phyloP scores from a whole-genome alignment of 2,113 vertebrate genomes.

The Boleophthalmus pectinirostris region DNA sequence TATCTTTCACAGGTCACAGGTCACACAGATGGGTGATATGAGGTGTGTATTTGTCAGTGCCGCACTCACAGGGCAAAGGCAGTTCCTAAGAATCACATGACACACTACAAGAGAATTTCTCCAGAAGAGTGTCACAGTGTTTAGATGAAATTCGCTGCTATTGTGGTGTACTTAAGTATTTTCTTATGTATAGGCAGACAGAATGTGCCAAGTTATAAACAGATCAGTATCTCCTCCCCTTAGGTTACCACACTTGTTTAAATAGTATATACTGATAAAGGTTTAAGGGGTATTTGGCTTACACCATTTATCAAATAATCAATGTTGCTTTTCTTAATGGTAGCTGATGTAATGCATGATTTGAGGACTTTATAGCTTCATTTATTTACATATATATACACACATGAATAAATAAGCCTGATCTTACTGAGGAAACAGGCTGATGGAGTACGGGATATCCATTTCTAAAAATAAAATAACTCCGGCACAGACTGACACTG shows the following conservation, averaged over 20 bases:
- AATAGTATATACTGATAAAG: neutral
- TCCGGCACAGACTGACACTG: neutral
- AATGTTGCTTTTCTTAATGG: neutral
- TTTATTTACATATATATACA: too few relatives aligned
- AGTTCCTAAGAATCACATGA: constrained; percentile 66
- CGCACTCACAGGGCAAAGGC: neutral
- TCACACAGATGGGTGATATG: neutral
- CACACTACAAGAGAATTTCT: constrained; percentile 65
- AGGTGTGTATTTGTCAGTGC: neutral
- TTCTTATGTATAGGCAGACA: neutral
- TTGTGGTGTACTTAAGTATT: neutral
- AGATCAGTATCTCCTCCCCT: neutral
- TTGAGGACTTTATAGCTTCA: neutral
- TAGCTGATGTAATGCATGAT: neutral
- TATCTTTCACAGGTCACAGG: constrained; percentile 29
- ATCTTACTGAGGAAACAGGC: constrained; percentile 5
- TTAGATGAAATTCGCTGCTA: constrained; percentile 3
- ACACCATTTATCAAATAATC: neutral
- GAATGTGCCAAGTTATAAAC: neutral
- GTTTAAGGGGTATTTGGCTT: neutral
- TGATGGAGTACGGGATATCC: constrained; percentile 21
- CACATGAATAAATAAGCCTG: neutral
- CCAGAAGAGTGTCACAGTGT: constrained; percentile 16
- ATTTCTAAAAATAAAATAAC: constrained; percentile 32
- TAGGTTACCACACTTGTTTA: neutral